Base-by-base conservation (phyloP, 1,140 invertebrate genomes). In the Acromyrmex echinatior region DNA sequence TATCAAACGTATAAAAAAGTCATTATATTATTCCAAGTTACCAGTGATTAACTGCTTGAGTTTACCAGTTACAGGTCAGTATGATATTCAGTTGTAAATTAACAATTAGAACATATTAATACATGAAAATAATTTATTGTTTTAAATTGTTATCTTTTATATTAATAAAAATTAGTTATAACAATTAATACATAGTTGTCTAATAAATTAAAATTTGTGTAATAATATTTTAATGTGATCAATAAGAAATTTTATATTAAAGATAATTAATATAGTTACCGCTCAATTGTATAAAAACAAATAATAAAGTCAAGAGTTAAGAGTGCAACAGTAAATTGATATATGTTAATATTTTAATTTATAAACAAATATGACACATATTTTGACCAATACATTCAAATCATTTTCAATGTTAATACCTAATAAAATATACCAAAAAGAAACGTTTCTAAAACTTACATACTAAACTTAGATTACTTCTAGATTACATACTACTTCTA, bases 21-120 rank as follows among this genome's bases (percentile, higher is more conserved):
- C 98, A 0, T 95, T 99, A 6, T 99, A 99, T 94, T 99, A 98
- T 96, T 97, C 97, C 78, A 96, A 97, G 94, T 94, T 97, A 58
- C 97, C 97, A 35, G 95, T 95, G 70, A 96, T 97, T 80, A 97
- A 97, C 90, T 96, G 97, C 82, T 95, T 98, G 18, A 98, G 97
- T 93, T 95, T 98, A 56, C 97, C 98, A 70, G 96, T 98, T 76
- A 98, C 98, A 95, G 97, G 97, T 97, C 94, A 94, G 95, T 96
- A 35, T 92, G 88, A 58, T 18, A 35, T 39, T 68, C 9, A 14
- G 14, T 76, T 58, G 25, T 56, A 18, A 39, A 60, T 39, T 53
- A 73, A 28, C 14, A 28, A 65, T 65, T 39, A 25, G 1, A 62
- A 18, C n/a, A 10, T 56, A 28, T 45, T 81, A 3, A 56, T 51